phyloP scores from a whole-genome alignment of 2,797 vertebrate genomes.

The Macropodus opercularis region DNA sequence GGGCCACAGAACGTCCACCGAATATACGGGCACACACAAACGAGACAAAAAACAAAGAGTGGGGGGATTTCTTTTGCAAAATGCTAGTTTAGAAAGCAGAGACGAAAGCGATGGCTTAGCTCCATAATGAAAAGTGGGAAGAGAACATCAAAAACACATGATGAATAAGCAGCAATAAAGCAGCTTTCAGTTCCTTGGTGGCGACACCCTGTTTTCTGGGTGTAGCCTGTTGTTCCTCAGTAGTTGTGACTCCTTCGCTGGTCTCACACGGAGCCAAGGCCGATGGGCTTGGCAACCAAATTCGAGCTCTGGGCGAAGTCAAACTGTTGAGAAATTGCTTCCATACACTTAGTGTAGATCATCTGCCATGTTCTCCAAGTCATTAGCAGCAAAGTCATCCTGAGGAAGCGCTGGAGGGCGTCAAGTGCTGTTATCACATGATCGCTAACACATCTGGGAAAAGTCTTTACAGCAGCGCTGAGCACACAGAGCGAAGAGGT shows the following conservation, averaged over 20 bases:
- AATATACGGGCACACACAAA: slow-evolving; percentile 46
- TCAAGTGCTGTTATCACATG: slow-evolving; percentile 40
- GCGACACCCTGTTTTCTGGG: slow-evolving; percentile 72
- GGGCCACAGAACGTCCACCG: slow-evolving; percentile 36
- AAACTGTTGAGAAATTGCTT: slow-evolving; percentile 66
- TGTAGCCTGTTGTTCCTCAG: slow-evolving; percentile 60
- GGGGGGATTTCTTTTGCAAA: slow-evolving; percentile 23
- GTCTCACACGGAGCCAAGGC: slow-evolving; percentile 45
- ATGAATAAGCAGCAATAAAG: slow-evolving; percentile 61
- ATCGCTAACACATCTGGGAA: slow-evolving; percentile 16
- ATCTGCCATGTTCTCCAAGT: slow-evolving; percentile 32
- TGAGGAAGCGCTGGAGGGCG: slow-evolving; percentile 36
- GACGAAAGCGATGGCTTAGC: slow-evolving; percentile 48
- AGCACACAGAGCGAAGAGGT: slow-evolving; percentile 1
- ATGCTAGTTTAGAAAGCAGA: slow-evolving; percentile 40
- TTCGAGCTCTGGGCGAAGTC: slow-evolving; percentile 47
- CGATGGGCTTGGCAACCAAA: slow-evolving; percentile 43
- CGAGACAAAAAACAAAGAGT: slow-evolving; percentile 19
- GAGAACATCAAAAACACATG: slow-evolving; percentile 51
- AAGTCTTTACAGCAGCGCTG: slow-evolving; percentile 15
- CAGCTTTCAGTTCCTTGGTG: slow-evolving; percentile 40
- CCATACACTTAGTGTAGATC: slow-evolving; percentile 46
- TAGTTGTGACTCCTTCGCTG: slow-evolving; percentile 53
- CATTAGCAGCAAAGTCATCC: slow-evolving; percentile 45
- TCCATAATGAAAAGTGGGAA: slow-evolving; percentile 56